Base-by-base conservation (phyloP, 2,113 vertebrate species). In the Cathartes aura region DNA sequence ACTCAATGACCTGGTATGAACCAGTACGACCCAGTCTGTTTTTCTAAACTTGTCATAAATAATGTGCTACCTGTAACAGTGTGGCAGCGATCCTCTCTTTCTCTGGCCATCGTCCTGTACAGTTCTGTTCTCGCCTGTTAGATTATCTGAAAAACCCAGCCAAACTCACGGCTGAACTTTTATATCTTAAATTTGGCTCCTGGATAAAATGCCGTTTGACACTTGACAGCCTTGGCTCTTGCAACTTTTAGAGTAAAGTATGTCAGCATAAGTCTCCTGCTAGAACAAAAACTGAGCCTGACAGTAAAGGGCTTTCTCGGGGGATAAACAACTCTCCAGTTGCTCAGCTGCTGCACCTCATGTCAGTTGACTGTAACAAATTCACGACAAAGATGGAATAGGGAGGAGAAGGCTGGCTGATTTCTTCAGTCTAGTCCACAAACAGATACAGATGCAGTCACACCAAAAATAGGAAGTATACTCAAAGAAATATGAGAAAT, bases 381-480 rank as follows among this genome's bases (percentile, higher is more conserved):
- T 29, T 18, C 34, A 48, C 3, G 4, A 23, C 20, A 21, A 18
- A 38, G 29, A 66, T 0, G 4, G 64, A 48, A 34, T 0, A 55
- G 22, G 22, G n/a, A 90, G 56, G 23, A 50, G 47, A 79, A 87
- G 45, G 45, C 30, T 50, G 56, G 15, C 50, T n/a, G 58, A 55
- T 48, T 56, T 52, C 64, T 71, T 60, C 78, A 72, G 22, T 40
- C 30, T 32, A 5, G 36, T 30, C 34, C 62, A 45, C 66, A 59
- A 45, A 52, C 18, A 91, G 68, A 42, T 34, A 34, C 45, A 15
- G 36, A 34, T 19, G 15, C 34, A 47, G 24, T 42, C 43, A 78
- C 52, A 60, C 21, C 66, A 50, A 38, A 72, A 53, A 19, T 2
- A 71, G 48, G 32, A 56, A 30, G 16, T 6, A 12, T 20, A 48